Conservation (phyloP, 2,113 vertebrate species). For the Nestor notabilis region DNA sequence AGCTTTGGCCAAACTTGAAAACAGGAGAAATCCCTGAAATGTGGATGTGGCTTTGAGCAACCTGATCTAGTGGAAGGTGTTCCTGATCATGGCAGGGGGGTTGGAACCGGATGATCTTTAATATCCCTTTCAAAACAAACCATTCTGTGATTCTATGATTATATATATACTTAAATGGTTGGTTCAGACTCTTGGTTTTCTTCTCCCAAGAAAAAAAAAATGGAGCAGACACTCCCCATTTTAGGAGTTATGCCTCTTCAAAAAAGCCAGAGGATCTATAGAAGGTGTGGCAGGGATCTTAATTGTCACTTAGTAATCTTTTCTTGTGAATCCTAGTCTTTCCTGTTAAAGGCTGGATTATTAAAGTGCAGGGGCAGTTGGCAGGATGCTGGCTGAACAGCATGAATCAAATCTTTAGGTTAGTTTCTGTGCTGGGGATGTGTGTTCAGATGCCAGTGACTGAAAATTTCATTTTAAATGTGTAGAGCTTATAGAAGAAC, state of each 20-base stretch:
- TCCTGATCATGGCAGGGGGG: not conserved
- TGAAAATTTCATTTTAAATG: not conserved
- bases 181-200: not conserved
- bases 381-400: not conserved
- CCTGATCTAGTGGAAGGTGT: not conserved
- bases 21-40: not conserved
- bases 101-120: not conserved
- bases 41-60: not conserved
- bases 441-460: not conserved
- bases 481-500: not conserved
- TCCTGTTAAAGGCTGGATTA: not conserved
- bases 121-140: not conserved
- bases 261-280: not conserved
- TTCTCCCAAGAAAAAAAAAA: not conserved
- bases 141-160: not conserved
- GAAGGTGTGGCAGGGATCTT: not conserved
- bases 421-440: not conserved
- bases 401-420: not conserved
- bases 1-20: not conserved
- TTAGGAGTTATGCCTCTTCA: not conserved
- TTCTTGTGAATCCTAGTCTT: not conserved
- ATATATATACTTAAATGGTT: not conserved
- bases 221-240: not conserved
- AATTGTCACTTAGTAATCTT: not conserved
- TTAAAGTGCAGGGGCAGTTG: not conserved